Base-by-base conservation (phyloP, 2,888 invertebrate genomes). In the Nomada ferruginata region DNA sequence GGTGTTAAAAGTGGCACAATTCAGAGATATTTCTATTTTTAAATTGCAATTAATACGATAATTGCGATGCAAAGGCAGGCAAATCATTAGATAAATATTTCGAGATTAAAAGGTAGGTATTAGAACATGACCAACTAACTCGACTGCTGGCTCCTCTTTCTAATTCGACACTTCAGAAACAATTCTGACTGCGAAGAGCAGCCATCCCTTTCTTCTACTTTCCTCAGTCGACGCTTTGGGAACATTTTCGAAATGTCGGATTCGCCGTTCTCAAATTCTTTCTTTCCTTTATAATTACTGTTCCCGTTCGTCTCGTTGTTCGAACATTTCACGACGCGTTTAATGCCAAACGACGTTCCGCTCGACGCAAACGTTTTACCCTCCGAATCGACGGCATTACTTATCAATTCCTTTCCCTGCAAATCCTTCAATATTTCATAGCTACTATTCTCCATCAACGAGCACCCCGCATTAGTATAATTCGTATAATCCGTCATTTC, bases 161-260 rank as follows among this genome's bases (percentile, higher is more conserved):
- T 66, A 0, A 59, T 20, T 3, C 23, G 63, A 13, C 82, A 83
- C 26, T 69, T 82, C n/a, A 75, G 78, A 18, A 83, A 81, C 18
- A 73, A 10, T 0, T 73, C 72, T 2, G 36, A 60, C 2, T 53
- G 2, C 15, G 47, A 59, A 11, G 53, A 53, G 15, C 10, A 75
- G n/a, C 47, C 29, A 3, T 18, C 36, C 18, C 0, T 13, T 10
- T 50, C 36, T 20, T 60, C 52, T 10, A 13, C 26, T 10, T 63
- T 71, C 11, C 20, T 63, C 2, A 26, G 15, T 10, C 20, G 36
- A 5, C 23, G 55, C n/a, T 75, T 78, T 9, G 71, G 61, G 3
- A 71, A 74, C 4, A 75, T 52, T 15, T 52, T 66, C 11, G 64
- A 3, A 10, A 52, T 5, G 15, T 65, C 10, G 10, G 50, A 68